A percentile compares a stretch with the other conserved stretches of the same genome.
phyloP scores from a whole-genome alignment of 1,140 invertebrate genomes.

The Drosophila teissieri region DNA sequence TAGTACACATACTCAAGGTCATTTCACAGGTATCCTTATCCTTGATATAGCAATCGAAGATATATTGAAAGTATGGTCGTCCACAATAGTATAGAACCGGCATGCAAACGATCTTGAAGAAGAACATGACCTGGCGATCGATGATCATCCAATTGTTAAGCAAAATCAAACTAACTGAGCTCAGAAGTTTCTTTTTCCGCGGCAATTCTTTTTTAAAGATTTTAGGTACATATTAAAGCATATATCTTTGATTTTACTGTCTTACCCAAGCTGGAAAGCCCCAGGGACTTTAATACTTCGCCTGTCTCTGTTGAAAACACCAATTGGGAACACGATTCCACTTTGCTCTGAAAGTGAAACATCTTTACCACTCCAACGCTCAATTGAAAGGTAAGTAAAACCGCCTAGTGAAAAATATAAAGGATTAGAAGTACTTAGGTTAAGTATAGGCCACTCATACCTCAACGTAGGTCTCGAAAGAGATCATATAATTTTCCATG shows the following conservation, averaged over 20 bases:
- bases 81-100: constrained; percentile 60
- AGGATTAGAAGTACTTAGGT: neutral
- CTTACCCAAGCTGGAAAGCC: constrained; percentile 62
- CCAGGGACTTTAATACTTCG: constrained; percentile 37
- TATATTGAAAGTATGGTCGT: constrained; percentile 67
- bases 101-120: constrained; percentile 69
- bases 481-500: constrained; percentile 51
- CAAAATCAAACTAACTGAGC: constrained; percentile 38
- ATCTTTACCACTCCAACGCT: constrained; percentile 63
- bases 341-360: constrained; percentile 53
- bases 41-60: constrained; percentile 60
- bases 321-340: constrained; percentile 36
- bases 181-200: constrained; percentile 21
- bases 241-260: no score
- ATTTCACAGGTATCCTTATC: constrained; percentile 58
- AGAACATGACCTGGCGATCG: constrained; percentile 69
- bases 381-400: constrained; percentile 61
- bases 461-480: constrained; percentile 72
- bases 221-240: neutral
- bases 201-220: constrained; percentile 40
- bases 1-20: constrained; percentile 49
- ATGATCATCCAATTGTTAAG: constrained; percentile 50
- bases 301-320: constrained; percentile 50
- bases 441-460: constrained; percentile 9
- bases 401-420: constrained; percentile 28